phyloP scores from a whole-genome alignment of 2,797 vertebrate species.

The Neopelma chrysocephalum region DNA sequence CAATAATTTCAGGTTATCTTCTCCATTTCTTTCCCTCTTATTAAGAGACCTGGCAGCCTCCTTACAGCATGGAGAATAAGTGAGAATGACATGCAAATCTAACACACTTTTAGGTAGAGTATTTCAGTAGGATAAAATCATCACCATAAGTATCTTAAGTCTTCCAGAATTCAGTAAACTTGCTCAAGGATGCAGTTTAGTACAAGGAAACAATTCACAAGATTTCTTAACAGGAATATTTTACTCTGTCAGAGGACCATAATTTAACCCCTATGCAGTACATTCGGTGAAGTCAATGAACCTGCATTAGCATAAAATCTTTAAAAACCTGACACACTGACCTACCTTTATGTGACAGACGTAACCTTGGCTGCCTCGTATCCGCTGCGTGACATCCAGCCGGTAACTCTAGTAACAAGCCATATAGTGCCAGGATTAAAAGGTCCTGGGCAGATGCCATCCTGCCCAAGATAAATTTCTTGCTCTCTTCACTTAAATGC shows the following conservation, averaged over 20 bases:
- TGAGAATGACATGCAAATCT: slow-evolving; percentile 17
- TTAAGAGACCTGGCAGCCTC: slow-evolving; percentile 18
- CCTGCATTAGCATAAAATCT: slow-evolving; percentile 2
- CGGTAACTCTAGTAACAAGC: slow-evolving; percentile 58
- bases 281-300: background rate
- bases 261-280: background rate
- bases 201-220: background rate
- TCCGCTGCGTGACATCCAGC: slow-evolving; percentile 42
- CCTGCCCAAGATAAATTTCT: slow-evolving; percentile 40
- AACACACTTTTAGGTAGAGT: background rate
- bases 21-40: slow-evolving; percentile 14
- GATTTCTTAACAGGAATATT: background rate
- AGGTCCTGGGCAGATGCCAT: slow-evolving; percentile 66
- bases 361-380: slow-evolving; percentile 62
- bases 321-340: slow-evolving; percentile 36
- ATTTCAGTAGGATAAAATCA: background rate
- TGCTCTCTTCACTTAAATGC: slow-evolving; percentile 34
- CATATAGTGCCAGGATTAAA: slow-evolving; percentile 62
- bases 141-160: background rate
- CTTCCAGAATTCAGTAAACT: background rate
- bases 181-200: background rate
- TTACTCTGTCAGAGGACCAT: background rate
- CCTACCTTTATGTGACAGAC: slow-evolving; percentile 73
- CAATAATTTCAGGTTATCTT: slow-evolving; percentile 21
- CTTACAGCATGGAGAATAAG: background rate